A percentile compares a stretch with the other conserved stretches of the same genome.
These are phyloP conservation scores for Brachionus rotundiformis DNA, from an alignment of 1,140 invertebrate species.

Conservation along the genomic window DNA sequence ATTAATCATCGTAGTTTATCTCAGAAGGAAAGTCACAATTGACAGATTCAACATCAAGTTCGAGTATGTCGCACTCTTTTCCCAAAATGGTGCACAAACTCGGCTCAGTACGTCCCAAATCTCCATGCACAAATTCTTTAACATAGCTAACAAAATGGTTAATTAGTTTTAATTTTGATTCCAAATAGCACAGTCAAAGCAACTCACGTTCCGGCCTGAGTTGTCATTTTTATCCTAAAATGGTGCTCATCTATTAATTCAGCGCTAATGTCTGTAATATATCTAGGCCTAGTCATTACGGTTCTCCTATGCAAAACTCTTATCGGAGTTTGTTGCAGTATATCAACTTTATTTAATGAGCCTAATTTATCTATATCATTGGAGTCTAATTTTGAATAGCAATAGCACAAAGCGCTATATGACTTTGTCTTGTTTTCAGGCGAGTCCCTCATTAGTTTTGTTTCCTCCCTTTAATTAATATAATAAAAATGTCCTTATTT, in stretches of 20 bases:
- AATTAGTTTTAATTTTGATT: constrained; percentile 7
- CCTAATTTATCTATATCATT: constrained; percentile 66
- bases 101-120: constrained; percentile 82
- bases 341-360: constrained; percentile 48
- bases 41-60: constrained; percentile 72
- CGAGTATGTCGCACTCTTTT: constrained; percentile 70
- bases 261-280: constrained; percentile 70
- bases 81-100: constrained; percentile 69
- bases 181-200: constrained; percentile 38
- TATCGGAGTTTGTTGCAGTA: constrained; percentile 64
- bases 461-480: constrained; percentile 69
- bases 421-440: constrained; percentile 82
- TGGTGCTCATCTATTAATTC: constrained; percentile 59
- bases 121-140: constrained; percentile 94
- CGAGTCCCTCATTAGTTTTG: constrained; percentile 76
- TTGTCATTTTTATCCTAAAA: constrained; percentile 73
- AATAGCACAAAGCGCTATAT: constrained; percentile 77
- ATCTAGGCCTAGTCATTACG: constrained; percentile 69
- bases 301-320: constrained; percentile 78
- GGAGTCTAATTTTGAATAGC: constrained; percentile 62
- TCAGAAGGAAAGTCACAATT: constrained; percentile 58
- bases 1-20: constrained; percentile 24
- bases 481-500: constrained; percentile 36
- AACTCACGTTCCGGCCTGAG: constrained; percentile 81
- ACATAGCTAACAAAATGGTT: constrained; percentile 70